Evolutionary conservation across 2,888 invertebrate genomes (phyloP), one percentile per base, ranked within the genome.

Genomic region (Cosmia trapezina): DNA sequence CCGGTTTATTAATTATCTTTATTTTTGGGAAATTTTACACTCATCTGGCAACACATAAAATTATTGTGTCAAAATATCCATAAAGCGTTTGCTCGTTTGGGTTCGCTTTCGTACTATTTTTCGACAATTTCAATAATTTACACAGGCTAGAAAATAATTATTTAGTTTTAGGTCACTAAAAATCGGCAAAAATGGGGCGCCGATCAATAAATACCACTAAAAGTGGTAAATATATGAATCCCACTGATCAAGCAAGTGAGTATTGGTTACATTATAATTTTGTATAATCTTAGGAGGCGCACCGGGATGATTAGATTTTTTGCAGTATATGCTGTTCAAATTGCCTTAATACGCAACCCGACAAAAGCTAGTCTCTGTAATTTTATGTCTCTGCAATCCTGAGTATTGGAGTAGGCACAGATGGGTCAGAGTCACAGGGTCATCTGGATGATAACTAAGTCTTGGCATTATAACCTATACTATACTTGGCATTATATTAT

Each of bases 211-310:
- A 99, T 96, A 99, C 99, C 98, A 99, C 99, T 70, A 99, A 99
- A 97, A 99, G 99, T 98, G 99, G 99, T 93, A 99, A 99, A 97
- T 99, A 99, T 90, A 99, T 99, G 99, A 99, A 99, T 96, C 99
- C 99, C 56, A 99, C 99, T 8, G 99, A 99, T 95, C 99, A 99
- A 98, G 99, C 99, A 76, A 97, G 99, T 99, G 97, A 98, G 99
- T 98, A 89, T 86, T 78, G 74, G 78, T 76, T 84, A 80, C 75
- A 69, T 74, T 73, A 68, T 69, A 43, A 17, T 64, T 54, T 22
- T 49, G 6, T 63, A 4, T 1, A 28, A 59, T 62, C 49, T 51
- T 51, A 33, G 0, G 1, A 49, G 19, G 22, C 8, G 8, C 8
- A 7, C 43, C 17, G 61, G 47, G 14, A 47, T 70, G 45, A 22